phyloP scores from a whole-genome alignment of 2,113 vertebrate genomes.

The Chaetodon trifascialis region DNA sequence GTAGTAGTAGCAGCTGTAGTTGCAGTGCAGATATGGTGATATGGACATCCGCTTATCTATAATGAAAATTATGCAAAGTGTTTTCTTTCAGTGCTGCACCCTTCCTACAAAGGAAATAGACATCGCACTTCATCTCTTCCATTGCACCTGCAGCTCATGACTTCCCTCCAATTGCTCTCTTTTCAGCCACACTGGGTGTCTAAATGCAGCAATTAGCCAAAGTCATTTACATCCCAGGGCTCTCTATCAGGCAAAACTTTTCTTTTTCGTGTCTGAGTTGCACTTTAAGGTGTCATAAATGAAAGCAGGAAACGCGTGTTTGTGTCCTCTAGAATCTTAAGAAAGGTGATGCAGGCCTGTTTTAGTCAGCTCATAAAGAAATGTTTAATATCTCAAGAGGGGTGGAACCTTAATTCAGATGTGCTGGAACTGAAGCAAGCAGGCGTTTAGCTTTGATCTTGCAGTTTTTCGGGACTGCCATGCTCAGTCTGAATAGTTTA shows the following conservation, averaged over 20 bases:
- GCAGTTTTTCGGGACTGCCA: neutral
- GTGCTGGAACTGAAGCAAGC: slow-evolving; percentile 6
- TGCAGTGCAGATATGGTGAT: neutral
- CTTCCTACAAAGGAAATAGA: slow-evolving; percentile 20
- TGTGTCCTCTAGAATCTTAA: slow-evolving; percentile 19
- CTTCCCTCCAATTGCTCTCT: slow-evolving; percentile 49
- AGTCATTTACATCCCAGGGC: slow-evolving; percentile 75
- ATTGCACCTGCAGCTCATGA: slow-evolving; percentile 71
- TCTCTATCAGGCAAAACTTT: slow-evolving; percentile 67
- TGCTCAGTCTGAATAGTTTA: slow-evolving; percentile 27
- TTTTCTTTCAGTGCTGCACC: slow-evolving; percentile 16
- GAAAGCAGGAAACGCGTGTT: slow-evolving; percentile 20
- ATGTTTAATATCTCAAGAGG: slow-evolving; percentile 35
- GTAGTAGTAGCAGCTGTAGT: neutral
- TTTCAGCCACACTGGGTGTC: slow-evolving; percentile 59
- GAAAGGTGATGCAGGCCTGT: slow-evolving; percentile 1
- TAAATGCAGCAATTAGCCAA: slow-evolving; percentile 79
- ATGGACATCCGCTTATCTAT: neutral
- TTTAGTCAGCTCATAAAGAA: slow-evolving; percentile 22
- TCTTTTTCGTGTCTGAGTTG: slow-evolving; percentile 71
- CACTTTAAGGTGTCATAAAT: slow-evolving; percentile 57
- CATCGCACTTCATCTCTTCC: slow-evolving; percentile 25
- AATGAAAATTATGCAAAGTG: neutral
- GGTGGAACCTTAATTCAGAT: slow-evolving; percentile 4
- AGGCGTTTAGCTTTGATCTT: slow-evolving; percentile 56